phyloP scores from a whole-genome alignment of 2,113 vertebrate species.

The Fregata magnificens region DNA sequence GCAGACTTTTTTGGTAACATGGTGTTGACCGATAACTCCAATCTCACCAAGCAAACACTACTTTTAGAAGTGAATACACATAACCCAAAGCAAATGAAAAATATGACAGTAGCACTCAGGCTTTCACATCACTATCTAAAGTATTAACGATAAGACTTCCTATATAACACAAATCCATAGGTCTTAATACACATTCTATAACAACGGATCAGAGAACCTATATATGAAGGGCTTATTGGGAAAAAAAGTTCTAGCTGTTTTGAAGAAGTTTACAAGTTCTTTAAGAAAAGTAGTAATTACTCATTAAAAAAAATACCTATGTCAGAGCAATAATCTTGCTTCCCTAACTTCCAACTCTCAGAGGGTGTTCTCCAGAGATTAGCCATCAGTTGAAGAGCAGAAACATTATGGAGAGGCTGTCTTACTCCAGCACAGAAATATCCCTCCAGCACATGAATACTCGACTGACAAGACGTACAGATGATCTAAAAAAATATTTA shows the following conservation, averaged over 20 bases:
- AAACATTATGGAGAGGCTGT: conserved; percentile 12
- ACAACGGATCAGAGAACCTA: neutral
- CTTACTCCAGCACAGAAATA: conserved; percentile 25
- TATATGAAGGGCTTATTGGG: neutral
- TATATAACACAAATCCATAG: conserved; percentile 30
- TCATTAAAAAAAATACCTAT: neutral
- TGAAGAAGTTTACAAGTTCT: conserved; percentile 45
- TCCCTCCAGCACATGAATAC: neutral
- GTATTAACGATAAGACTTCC: neutral
- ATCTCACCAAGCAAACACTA: neutral
- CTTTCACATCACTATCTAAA: conserved; percentile 27
- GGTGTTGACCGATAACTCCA: neutral
- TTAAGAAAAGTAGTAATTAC: conserved; percentile 57
- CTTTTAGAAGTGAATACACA: neutral
- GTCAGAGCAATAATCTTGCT: conserved; percentile 40
- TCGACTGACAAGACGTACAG: conserved; percentile 46
- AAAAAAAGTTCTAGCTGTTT: neutral
- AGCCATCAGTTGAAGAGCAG: conserved; percentile 36
- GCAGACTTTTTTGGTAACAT: neutral
- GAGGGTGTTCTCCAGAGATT: neutral
- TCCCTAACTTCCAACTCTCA: neutral
- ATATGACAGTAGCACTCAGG: neutral
- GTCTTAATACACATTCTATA: conserved; percentile 23
- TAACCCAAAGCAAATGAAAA: conserved; percentile 2
- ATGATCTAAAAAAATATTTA: conserved; percentile 67